Percentiles rank a stretch among this genome's conserved stretches.
Evolutionary conservation across 53 echinoderm and acorn worm species (phyloP).

Genomic region (Arbacia lixula): DNA sequence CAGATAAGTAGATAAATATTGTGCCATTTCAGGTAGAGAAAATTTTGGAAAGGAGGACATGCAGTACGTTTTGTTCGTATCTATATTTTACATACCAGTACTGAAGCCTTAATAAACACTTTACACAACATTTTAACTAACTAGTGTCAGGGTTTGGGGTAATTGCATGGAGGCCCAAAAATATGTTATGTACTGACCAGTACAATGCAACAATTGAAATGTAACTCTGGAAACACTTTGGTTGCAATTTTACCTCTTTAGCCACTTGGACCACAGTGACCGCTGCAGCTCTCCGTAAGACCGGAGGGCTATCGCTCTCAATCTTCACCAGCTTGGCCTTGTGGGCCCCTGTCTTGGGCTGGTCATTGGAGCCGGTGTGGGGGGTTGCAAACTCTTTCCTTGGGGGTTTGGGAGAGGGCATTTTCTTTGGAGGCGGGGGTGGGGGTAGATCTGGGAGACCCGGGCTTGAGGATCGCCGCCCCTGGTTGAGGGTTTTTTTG

Average conservation of each 20-base stretch:
- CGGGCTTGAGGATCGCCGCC: conserved; percentile 30
- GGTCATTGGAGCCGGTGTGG: background rate
- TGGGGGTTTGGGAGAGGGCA: conserved; percentile 4
- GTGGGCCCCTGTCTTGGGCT: background rate
- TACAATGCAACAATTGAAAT: no score
- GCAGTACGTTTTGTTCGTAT: no score
- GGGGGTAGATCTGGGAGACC: conserved; percentile 50
- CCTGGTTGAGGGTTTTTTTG: background rate
- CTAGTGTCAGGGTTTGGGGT: no score
- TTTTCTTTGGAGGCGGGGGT: conserved; percentile 12
- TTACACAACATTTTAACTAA: no score
- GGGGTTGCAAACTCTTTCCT: background rate
- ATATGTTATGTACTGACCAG: no score
- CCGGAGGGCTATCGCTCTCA: conserved; percentile 28
- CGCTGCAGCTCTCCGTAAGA: conserved; percentile 31
- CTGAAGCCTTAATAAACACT: no score
- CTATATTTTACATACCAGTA: no score
- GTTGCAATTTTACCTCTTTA: conserved; percentile 44
- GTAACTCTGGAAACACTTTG: no score
- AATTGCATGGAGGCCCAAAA: no score
- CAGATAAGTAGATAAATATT: no score
- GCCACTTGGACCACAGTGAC: background rate
- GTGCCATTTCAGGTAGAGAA: no score
- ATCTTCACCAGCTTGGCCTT: conserved; percentile 49
- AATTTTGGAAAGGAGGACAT: no score